These are phyloP conservation scores for Furnarius figulus DNA, from an alignment of 2,113 vertebrate genomes.

Conservation along the genomic window DNA sequence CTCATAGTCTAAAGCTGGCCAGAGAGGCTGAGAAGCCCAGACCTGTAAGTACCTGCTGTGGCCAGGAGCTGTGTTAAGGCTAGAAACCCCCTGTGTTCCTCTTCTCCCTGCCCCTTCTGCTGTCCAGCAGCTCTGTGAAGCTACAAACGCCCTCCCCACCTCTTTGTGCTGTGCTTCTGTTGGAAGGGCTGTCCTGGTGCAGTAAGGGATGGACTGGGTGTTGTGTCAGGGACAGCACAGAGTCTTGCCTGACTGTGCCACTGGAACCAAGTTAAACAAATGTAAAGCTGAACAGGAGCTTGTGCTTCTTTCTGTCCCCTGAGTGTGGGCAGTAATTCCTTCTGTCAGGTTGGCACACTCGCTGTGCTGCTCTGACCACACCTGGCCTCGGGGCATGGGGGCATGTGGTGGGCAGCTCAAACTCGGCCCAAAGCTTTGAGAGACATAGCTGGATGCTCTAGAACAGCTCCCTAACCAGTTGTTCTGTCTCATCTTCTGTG, in stretches of 20 bases:
- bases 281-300: not conserved
- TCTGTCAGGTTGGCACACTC: not conserved
- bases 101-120: not conserved
- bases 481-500: fast-evolving
- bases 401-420: not conserved
- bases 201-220: not conserved
- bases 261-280: not conserved
- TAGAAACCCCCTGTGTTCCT: not conserved
- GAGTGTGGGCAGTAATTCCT: not conserved
- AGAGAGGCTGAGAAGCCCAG: slow-evolving; percentile 14
- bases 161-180: not conserved
- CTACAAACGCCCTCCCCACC: not conserved
- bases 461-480: not conserved
- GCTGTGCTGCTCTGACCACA: not conserved
- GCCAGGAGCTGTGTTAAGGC: not conserved
- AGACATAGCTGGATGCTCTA: not conserved
- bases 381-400: not conserved
- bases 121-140: not conserved
- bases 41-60: slow-evolving; percentile 51
- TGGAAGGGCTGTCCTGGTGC: fast-evolving
- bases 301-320: not conserved
- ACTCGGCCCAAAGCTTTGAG: not conserved
- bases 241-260: not conserved
- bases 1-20: not conserved
- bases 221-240: not conserved